phyloP scores from a whole-genome alignment of 1,140 invertebrate species.

The Heliconius melpomene region DNA sequence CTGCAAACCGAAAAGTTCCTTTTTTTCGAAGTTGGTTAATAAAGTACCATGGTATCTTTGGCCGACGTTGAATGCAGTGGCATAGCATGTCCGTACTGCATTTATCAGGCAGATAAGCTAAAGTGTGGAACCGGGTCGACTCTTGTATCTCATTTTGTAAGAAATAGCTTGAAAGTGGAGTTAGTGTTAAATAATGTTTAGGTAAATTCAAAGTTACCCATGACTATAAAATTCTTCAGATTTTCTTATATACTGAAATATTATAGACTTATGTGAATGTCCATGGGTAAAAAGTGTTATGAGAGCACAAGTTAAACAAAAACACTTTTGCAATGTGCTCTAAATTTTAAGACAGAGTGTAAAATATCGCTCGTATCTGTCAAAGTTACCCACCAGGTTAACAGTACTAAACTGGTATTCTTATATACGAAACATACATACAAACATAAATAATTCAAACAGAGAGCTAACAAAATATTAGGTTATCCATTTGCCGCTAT shows the following conservation, averaged over 20 bases:
- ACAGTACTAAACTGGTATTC: not conserved
- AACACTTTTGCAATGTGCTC: too few species aligned
- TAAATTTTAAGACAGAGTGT: too few species aligned
- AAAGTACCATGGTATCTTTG: not conserved
- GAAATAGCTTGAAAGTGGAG: slow-evolving; percentile 8
- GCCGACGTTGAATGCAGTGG: slow-evolving; percentile 24
- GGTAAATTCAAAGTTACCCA: not conserved
- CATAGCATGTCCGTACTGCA: slow-evolving; percentile 23
- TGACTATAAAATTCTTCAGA: too few species aligned
- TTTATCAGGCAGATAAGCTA: slow-evolving; percentile 30
- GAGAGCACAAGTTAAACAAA: too few species aligned
- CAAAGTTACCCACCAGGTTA: too few species aligned
- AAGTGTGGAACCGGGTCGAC: slow-evolving; percentile 24
- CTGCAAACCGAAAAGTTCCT: too few species aligned
- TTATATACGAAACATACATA: not conserved
- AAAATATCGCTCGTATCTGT: too few species aligned
- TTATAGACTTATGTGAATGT: too few species aligned
- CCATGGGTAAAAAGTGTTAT: too few species aligned
- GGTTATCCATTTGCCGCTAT: not conserved
- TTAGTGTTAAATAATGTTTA: not conserved
- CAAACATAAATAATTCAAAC: not conserved
- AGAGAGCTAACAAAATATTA: not conserved
- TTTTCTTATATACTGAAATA: too few species aligned
- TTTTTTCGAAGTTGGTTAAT: too few species aligned
- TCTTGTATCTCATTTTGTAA: slow-evolving; percentile 18